Evolutionary conservation across 2,888 invertebrate species (phyloP).

Genomic region (Polymixis flavicincta): DNA sequence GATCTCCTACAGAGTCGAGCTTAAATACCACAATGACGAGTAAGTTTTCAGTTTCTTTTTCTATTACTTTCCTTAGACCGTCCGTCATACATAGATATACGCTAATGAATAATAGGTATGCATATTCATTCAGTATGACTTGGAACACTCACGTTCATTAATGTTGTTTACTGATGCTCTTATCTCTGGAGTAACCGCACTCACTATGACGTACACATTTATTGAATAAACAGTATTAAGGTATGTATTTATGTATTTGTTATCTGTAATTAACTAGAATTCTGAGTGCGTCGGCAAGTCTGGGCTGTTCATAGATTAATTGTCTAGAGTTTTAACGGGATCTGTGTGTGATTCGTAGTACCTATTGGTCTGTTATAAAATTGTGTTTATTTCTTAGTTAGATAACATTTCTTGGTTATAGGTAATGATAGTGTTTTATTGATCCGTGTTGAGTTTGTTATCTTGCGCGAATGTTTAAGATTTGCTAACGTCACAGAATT

Average conservation of each 20-base stretch:
- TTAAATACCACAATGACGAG: neutral
- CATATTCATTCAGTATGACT: slow-evolving; percentile 42
- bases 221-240: slow-evolving; percentile 39
- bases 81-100: slow-evolving; percentile 18
- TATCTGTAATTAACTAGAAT: slow-evolving; percentile 34
- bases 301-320: slow-evolving; percentile 22
- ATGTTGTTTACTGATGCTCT: slow-evolving; percentile 48
- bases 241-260: slow-evolving; percentile 21
- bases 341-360: slow-evolving; percentile 1
- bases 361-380: neutral
- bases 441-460: slow-evolving; percentile 12
- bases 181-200: slow-evolving; percentile 57
- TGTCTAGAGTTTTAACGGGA: neutral
- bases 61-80: neutral
- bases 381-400: slow-evolving; percentile 14
- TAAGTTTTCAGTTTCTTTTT: neutral
- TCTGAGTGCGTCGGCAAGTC: slow-evolving; percentile 36
- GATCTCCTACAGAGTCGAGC: too few relatives aligned
- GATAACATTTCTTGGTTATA: neutral
- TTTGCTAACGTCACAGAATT: slow-evolving; percentile 5
- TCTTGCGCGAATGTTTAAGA: slow-evolving; percentile 1
- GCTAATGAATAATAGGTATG: slow-evolving; percentile 39
- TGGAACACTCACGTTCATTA: slow-evolving; percentile 45
- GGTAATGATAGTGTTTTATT: slow-evolving; percentile 17
- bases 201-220: slow-evolving; percentile 54